A percentile compares a stretch with the other conserved stretches of the same genome.
phyloP scores from a whole-genome alignment of 2,888 invertebrate species.

The Andrena flavipes region DNA sequence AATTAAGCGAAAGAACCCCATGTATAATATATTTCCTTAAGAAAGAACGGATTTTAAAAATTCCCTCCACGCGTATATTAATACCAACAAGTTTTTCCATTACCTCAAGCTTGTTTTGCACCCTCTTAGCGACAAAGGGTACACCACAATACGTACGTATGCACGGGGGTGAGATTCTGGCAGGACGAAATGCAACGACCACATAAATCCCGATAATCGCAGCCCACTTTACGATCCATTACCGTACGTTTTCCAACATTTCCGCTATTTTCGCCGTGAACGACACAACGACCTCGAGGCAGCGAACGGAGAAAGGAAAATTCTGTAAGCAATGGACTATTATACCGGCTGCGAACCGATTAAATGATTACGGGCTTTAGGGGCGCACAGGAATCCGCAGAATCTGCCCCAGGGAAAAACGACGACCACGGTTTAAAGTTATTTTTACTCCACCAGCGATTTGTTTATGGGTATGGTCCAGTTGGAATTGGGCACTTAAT shows the following conservation, averaged over 20 bases:
- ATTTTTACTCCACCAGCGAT: constrained; percentile 9
- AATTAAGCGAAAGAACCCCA: no score
- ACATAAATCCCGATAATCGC: constrained; percentile 64
- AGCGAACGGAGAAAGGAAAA: constrained; percentile 34
- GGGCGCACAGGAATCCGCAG: neutral
- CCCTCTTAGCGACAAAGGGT: neutral
- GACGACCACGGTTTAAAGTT: constrained; percentile 4
- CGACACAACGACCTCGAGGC: neutral
- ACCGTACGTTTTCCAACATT: constrained; percentile 57
- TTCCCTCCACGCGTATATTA: no score
- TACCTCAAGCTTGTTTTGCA: neutral
- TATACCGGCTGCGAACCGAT: constrained; percentile 32
- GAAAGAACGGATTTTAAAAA: no score
- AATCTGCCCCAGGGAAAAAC: constrained; percentile 2
- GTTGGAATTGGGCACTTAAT: constrained; percentile 18
- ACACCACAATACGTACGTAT: neutral
- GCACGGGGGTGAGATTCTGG: constrained; percentile 18
- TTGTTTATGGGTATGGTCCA: neutral
- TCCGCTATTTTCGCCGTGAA: constrained; percentile 40
- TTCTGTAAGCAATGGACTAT: constrained; percentile 53
- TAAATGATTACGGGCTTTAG: constrained; percentile 35
- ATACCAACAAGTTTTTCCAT: no score
- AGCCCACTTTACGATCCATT: constrained; percentile 61
- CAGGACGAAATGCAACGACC: constrained; percentile 48
- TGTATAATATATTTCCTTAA: no score